A percentile compares a stretch with the other conserved stretches of the same genome.
Evolutionary conservation across 2,797 vertebrate species (phyloP).

Genomic region (Chaetophractus vellerosus): DNA sequence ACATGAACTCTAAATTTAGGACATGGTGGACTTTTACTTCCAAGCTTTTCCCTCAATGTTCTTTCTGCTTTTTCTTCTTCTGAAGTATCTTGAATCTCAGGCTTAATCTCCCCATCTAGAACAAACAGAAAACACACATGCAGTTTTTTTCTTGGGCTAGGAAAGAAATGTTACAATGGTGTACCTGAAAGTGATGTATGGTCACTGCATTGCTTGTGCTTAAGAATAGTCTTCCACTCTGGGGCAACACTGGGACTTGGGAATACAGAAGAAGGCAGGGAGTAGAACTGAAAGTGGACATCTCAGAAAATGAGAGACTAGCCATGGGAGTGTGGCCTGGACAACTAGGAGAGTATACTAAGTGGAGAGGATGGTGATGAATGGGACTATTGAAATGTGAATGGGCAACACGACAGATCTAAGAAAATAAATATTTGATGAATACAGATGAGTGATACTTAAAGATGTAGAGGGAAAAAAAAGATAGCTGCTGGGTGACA

Average conservation of each 20-base stretch:
- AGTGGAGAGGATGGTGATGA: background rate
- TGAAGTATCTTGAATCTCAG: constrained; percentile 23
- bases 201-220: background rate
- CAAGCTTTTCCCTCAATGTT: background rate
- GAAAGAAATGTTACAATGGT: background rate
- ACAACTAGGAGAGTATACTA: background rate
- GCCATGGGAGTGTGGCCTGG: background rate
- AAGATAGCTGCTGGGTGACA: background rate
- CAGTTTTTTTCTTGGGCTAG: background rate
- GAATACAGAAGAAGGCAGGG: background rate
- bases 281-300: background rate
- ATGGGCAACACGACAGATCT: background rate
- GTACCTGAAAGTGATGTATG: background rate
- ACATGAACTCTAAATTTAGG: constrained; percentile 39
- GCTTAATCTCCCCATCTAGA: constrained; percentile 70
- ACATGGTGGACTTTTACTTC: background rate
- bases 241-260: background rate
- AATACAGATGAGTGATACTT: background rate
- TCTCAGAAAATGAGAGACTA: background rate
- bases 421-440: background rate
- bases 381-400: background rate
- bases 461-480: background rate
- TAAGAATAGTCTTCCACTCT: background rate
- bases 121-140: constrained; percentile 73
- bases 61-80: constrained; percentile 34